Conservation (phyloP, 1,140 invertebrate species). For the Bombus breviceps region DNA sequence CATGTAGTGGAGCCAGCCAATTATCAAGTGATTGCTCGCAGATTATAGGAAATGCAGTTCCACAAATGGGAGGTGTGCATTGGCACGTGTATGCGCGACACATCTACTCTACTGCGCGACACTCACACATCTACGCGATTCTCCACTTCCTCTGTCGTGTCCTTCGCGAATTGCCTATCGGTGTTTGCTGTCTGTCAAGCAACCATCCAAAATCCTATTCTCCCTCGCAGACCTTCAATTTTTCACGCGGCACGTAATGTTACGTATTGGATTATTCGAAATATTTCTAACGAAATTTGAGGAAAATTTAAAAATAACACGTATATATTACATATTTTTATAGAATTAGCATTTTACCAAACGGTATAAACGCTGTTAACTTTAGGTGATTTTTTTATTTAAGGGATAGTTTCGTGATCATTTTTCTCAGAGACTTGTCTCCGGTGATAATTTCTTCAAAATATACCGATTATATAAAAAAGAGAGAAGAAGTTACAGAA, state of each 20-base stretch:
- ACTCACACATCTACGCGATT: constrained; percentile 41
- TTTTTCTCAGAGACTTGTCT: no score
- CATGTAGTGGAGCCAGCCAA: constrained; percentile 59
- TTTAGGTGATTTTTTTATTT: no score
- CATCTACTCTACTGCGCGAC: no score
- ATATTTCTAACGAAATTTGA: background rate
- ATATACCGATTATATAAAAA: no score
- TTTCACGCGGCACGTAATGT: background rate
- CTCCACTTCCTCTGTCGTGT: constrained; percentile 64
- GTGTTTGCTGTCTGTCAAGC: constrained; percentile 64
- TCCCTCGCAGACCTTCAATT: background rate
- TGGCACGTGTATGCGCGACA: constrained; percentile 37
- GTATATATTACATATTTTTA: no score
- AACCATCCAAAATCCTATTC: constrained; percentile 9
- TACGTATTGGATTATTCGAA: background rate
- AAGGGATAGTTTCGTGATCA: no score
- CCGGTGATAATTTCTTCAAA: no score
- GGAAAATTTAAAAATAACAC: background rate
- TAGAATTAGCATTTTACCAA: no score
- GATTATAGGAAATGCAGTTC: constrained; percentile 76
- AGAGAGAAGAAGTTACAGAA: no score
- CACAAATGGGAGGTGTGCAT: constrained; percentile 59
- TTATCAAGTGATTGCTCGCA: constrained; percentile 75
- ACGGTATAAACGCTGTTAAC: no score
- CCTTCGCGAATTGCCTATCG: constrained; percentile 73